A percentile compares a stretch with the other conserved stretches of the same genome.
Evolutionary conservation across 1,140 invertebrate genomes (phyloP).

Genomic region (Microplitis demolitor): DNA sequence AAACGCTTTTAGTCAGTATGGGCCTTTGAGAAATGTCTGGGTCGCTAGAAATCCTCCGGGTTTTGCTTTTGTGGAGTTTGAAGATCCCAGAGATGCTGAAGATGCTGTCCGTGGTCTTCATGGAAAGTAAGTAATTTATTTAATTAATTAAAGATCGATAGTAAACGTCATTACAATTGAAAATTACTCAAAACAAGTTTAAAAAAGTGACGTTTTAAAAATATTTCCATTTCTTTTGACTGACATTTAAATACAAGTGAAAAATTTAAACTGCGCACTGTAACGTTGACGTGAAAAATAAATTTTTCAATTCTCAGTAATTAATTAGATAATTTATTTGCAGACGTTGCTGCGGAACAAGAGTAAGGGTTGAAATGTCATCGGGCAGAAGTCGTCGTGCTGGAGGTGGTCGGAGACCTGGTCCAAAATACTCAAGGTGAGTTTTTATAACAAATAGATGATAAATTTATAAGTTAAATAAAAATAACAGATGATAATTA

Average conservation of each 20-base stretch:
- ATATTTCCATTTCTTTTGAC: too few relatives aligned
- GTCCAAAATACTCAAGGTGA: constrained; percentile 63
- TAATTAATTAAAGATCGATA: neutral
- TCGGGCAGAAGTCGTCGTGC: constrained; percentile 80
- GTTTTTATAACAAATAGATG: constrained; percentile 28
- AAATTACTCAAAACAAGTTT: neutral
- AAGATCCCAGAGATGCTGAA: constrained; percentile 95
- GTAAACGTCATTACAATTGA: neutral
- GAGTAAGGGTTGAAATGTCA: constrained; percentile 87
- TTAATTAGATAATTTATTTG: neutral
- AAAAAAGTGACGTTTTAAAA: neutral
- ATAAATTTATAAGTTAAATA: neutral
- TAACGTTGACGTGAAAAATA: neutral
- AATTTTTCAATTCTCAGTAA: neutral
- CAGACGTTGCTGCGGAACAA: constrained; percentile 78
- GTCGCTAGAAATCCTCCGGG: constrained; percentile 93
- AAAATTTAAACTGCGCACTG: too few relatives aligned
- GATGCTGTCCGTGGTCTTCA: constrained; percentile 93
- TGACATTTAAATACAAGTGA: too few relatives aligned
- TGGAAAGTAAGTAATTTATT: constrained; percentile 77
- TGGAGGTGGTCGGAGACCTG: constrained; percentile 64
- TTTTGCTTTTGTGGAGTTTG: constrained; percentile 98
- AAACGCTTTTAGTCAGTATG: constrained; percentile 94
- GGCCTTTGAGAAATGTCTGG: constrained; percentile 95
- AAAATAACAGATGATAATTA: neutral